A percentile compares a stretch with the other conserved stretches of the same genome.
Conservation (phyloP, 1,140 invertebrate genomes). For the Thaumetopoea pityocampa region DNA sequence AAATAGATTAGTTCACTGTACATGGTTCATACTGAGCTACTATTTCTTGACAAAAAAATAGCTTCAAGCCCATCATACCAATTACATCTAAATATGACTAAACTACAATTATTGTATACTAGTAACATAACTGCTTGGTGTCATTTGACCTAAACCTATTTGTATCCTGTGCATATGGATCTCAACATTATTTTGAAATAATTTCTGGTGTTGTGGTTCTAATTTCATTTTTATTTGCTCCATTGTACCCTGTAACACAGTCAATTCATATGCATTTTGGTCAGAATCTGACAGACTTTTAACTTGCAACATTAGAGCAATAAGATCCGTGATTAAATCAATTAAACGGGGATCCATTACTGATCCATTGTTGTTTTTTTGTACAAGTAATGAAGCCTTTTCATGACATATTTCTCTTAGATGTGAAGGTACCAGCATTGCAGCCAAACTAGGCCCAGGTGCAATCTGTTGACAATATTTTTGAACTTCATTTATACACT, state of each 20-base stretch:
- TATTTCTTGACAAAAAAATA: too few relatives aligned
- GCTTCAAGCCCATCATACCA: constrained; percentile 21
- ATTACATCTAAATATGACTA: too few relatives aligned
- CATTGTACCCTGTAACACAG: constrained; percentile 94
- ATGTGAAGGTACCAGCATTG: constrained; percentile 91
- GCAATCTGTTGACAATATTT: constrained; percentile 90
- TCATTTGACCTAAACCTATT: constrained; percentile 81
- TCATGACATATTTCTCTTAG: constrained; percentile 90
- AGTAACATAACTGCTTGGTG: constrained; percentile 40
- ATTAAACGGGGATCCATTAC: constrained; percentile 80
- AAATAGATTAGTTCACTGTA: too few relatives aligned
- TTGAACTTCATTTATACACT: constrained; percentile 91
- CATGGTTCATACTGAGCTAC: too few relatives aligned
- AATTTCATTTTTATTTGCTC: constrained; percentile 90
- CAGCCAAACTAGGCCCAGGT: constrained; percentile 90
- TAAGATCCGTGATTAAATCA: constrained; percentile 90
- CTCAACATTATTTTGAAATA: constrained; percentile 94
- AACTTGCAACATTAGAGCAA: constrained; percentile 94
- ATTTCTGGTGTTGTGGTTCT: constrained; percentile 84
- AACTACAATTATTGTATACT: constrained; percentile 21
- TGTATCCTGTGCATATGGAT: constrained; percentile 95
- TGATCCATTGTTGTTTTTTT: constrained; percentile 82
- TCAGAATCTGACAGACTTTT: constrained; percentile 94
- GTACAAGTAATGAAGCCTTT: constrained; percentile 89
- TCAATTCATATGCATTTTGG: constrained; percentile 93